Evolutionary conservation across 2,113 vertebrate species (phyloP), one percentile per base, ranked within the genome.

Genomic region (Prionailurus viverrinus): DNA sequence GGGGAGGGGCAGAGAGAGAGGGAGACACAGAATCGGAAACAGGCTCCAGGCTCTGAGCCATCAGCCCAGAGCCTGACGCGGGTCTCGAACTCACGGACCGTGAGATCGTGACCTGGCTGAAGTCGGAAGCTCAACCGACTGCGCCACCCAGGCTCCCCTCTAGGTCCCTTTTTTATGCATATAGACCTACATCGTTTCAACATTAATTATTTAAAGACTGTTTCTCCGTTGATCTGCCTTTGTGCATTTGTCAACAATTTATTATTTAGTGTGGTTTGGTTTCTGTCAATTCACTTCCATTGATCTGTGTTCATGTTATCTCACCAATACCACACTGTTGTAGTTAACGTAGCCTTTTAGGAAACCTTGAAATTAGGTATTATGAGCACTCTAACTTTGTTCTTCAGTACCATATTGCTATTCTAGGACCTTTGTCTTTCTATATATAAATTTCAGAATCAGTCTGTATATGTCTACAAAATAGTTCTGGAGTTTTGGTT

Each of bases 291-390:
- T 90, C 48, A 81, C 36, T 79, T 66, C 15, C 12, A 23, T 11
- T 92, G 10, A 68, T 85, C 27, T 76, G 12, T 83, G 13, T 95
- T 88, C 51, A 15, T 95, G 23, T 53, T 63, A 63, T 78, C 63
- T 78, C 14, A 84, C 23, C 19, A 63, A 71, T 63, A 78, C 4
- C 19, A 85, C 19, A 71, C 25, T 84, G 45, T 74, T 27, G 85
- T 48, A 58, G 48, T 66, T 73, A 58, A 53, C 45, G 6, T 65
- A 79, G 4, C 16, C 71, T 94, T 94, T 65, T 53, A 61, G 36
- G 63, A 93, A 90, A 71, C 13, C 55, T 85, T 86, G 31, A 91
- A 86, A 66, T 81, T 66, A 91, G 14, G 3, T 86, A 48, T 93
- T n/a, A 27, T 65, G 33, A 73, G 25, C 58, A 74, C 6, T 66